Evolutionary conservation across 2,113 vertebrate genomes (phyloP), one percentile per base, ranked within the genome.

Genomic region (Sebastes schlegelii): DNA sequence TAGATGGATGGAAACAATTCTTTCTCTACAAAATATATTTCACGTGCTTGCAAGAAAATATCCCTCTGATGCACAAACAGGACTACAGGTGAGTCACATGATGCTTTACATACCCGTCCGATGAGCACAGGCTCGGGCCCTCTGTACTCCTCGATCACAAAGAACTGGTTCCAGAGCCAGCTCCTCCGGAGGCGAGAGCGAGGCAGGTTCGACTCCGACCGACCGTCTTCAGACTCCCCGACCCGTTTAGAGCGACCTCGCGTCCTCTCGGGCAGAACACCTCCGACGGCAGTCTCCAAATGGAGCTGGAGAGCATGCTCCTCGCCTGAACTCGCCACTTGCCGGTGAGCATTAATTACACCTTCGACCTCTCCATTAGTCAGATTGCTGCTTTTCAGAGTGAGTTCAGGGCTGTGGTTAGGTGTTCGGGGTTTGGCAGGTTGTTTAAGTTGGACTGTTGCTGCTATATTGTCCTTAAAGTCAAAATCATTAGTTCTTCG

Each of bases 161-260:
- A 98, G 92, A 98, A 98, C 95, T 98, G 97, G 92, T 98, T 98
- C 97, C 97, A 98, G 61, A 97, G 96, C 97, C 97, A 98, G 93
- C 97, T 98, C 89, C 97, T 95, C 45, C 96, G 93, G 66, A 79
- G 93, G 51, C 97, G 94, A 3, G 93, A 79, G 48, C 88, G 94
- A 1, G 91, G 79, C 34, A 34, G 34, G 34, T 34, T 34, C 34
- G 34, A 34, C 23, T 83, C 85, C 0, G 61, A 16, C n/a, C 40
- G 10, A 0, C 52, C n/a, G 34, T 68, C 83, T 52, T 86, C 81
- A 51, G 91, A 82, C 63, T 82, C 79, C 5, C 34, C 76, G 74
- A 87, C 85, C 81, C 34, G 34, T 34, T 34, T 34, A 34, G 34
- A 34, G 34, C 34, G 34, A 34, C 34, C 34, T 34, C 34, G 34